Evolutionary conservation across 2,113 vertebrate genomes (phyloP).

Genomic region (Redunca redunca): DNA sequence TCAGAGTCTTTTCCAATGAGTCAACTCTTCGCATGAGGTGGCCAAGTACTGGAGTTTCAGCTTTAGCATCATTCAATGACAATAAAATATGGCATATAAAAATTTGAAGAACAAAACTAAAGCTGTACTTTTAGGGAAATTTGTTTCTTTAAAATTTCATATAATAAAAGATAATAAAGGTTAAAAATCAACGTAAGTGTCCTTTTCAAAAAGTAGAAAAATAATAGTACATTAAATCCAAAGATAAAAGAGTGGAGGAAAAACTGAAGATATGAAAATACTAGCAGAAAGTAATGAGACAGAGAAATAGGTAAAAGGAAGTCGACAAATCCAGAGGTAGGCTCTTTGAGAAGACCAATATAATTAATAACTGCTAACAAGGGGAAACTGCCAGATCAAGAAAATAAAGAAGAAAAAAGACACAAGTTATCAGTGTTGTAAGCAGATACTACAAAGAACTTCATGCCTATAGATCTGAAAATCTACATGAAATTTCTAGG

Average conservation of each 20-base stretch:
- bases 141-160: not conserved
- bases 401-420: not conserved
- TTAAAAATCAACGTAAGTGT: not conserved
- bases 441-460: not conserved
- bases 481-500: not conserved
- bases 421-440: not conserved
- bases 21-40: too few relatives aligned
- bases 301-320: not conserved
- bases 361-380: not conserved
- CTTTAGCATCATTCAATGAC: not conserved
- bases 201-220: not conserved
- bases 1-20: too few relatives aligned
- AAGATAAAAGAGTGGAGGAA: not conserved
- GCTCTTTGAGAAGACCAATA: not conserved
- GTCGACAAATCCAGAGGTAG: not conserved
- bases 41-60: too few relatives aligned
- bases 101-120: not conserved
- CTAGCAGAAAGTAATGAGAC: not conserved
- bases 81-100: not conserved
- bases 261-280: not conserved
- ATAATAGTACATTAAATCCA: not conserved
- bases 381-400: not conserved
- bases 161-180: not conserved
- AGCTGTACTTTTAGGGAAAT: not conserved
- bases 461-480: not conserved